Conservation (phyloP, 2,113 vertebrate genomes). For the Psilopsiagon aymara region DNA sequence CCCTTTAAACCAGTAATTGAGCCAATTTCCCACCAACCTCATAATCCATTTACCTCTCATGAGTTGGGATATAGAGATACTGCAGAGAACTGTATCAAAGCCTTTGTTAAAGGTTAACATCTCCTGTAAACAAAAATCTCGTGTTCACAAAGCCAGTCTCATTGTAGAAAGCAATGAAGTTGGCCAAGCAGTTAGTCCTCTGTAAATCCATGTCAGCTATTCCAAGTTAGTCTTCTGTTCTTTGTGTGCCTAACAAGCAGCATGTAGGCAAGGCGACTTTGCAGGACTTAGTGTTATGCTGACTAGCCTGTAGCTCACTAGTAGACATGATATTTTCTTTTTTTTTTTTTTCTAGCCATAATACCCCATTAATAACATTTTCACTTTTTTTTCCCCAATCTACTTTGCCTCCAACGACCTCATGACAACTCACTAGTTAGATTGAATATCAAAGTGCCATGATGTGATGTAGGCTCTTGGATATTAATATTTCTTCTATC, state of each 20-base stretch:
- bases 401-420: not conserved
- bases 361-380: not conserved
- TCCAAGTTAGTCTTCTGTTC: not conserved
- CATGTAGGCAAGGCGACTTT: not conserved
- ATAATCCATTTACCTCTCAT: not conserved
- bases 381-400: not conserved
- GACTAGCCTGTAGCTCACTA: not conserved
- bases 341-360: not conserved
- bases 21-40: not conserved
- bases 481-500: not conserved
- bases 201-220: not conserved
- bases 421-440: not conserved
- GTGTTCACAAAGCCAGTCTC: not conserved
- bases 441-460: not conserved
- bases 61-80: not conserved
- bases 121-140: not conserved
- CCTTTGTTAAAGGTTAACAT: not conserved
- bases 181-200: not conserved
- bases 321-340: accelerated
- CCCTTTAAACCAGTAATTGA: not conserved
- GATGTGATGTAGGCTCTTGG: not conserved
- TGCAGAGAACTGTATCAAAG: not conserved
- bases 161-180: not conserved
- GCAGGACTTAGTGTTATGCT: not conserved
- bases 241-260: not conserved